Evolutionary conservation across 2,113 vertebrate genomes (phyloP).

Genomic region (Strigops habroptila): DNA sequence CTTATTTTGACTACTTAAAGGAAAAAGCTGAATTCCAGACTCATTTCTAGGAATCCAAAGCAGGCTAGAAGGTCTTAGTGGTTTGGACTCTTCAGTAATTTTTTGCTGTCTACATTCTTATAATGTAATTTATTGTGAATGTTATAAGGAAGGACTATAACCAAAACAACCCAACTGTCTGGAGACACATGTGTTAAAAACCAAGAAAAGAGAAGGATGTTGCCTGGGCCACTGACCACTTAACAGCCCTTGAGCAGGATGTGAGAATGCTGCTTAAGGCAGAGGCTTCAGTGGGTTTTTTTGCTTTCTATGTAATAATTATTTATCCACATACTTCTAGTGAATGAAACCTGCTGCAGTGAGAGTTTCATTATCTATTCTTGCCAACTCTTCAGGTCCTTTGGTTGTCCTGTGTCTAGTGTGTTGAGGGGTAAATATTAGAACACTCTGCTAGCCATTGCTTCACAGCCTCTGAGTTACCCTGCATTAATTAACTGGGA

Average conservation of each 20-base stretch:
- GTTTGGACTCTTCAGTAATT: conserved; percentile 8
- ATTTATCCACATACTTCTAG: conserved; percentile 55
- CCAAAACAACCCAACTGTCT: conserved; percentile 14
- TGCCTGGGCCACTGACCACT: conserved; percentile 44
- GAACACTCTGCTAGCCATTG: conserved; percentile 67
- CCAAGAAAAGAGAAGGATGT: not conserved
- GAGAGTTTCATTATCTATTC: conserved; percentile 66
- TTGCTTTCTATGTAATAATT: conserved; percentile 58
- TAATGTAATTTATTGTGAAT: conserved; percentile 33
- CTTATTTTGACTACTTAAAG: not conserved
- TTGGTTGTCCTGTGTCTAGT: conserved; percentile 53
- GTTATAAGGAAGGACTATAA: not conserved
- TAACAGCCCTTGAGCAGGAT: conserved; percentile 44
- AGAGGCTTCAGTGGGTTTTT: conserved; percentile 1
- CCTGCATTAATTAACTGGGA: conserved; percentile 80
- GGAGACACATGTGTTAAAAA: conserved; percentile 30
- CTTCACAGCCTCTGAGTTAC: conserved; percentile 73
- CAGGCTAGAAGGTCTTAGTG: not conserved
- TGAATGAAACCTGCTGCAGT: conserved; percentile 59
- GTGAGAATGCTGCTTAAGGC: conserved; percentile 4
- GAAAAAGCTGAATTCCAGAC: not conserved
- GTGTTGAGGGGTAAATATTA: conserved; percentile 80
- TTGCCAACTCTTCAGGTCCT: conserved; percentile 53
- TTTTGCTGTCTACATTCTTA: not conserved
- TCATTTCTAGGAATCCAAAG: not conserved